Percentiles rank a stretch among this genome's conserved stretches.
Evolutionary conservation across 1,140 invertebrate species (phyloP).

Genomic region (Alviniconcha marisindica): DNA sequence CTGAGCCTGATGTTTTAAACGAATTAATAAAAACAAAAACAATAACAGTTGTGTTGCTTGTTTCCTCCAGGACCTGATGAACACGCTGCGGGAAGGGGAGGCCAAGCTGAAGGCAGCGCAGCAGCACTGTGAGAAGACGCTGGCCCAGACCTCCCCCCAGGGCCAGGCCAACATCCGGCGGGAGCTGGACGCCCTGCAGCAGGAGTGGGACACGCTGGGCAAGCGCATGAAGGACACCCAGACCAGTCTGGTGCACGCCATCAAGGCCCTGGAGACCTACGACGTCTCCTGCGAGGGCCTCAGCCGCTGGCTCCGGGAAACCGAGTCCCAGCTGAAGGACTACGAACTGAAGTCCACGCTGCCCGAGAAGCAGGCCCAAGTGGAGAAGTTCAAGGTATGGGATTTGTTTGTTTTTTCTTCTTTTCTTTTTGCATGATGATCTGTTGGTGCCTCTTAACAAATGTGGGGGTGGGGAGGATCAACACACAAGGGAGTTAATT

Average conservation of each 20-base stretch:
- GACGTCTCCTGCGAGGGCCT: constrained; percentile 86
- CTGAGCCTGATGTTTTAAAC: no score
- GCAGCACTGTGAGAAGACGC: constrained; percentile 62
- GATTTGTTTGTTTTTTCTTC: no score
- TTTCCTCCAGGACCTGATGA: constrained; percentile 60
- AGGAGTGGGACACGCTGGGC: constrained; percentile 88
- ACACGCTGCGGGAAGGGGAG: constrained; percentile 66
- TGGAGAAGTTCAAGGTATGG: constrained; percentile 84
- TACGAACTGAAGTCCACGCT: constrained; percentile 91
- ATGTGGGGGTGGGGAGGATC: no score
- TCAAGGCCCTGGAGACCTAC: constrained; percentile 87
- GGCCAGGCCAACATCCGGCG: constrained; percentile 87
- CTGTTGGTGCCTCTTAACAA: no score
- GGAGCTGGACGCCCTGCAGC: constrained; percentile 83
- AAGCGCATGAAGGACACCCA: constrained; percentile 77
- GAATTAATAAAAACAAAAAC: no score
- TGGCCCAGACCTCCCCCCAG: constrained; percentile 83
- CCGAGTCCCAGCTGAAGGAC: constrained; percentile 91
- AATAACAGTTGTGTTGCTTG: no score
- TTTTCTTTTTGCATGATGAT: no score
- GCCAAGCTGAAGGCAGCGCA: constrained; percentile 64
- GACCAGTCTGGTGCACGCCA: constrained; percentile 81
- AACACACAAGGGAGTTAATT: no score
- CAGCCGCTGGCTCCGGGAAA: constrained; percentile 89
- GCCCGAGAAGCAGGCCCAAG: constrained; percentile 87